Evolutionary conservation across 2,888 invertebrate genomes (phyloP).

Genomic region (Cryptocephalus moraei): DNA sequence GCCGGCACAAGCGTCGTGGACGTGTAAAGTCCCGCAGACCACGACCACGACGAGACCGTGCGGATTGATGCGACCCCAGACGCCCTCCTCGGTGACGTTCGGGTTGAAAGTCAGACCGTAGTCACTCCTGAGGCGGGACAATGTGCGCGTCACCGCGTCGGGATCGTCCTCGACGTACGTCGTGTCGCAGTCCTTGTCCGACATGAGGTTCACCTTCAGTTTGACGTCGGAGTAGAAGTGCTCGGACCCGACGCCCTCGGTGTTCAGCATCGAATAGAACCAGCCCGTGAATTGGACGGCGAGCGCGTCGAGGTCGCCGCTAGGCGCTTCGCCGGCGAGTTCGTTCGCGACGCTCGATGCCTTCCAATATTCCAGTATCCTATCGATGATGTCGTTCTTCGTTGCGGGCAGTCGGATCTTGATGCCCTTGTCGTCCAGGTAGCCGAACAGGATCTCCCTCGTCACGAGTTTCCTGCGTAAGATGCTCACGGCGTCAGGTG

Average conservation of each 20-base stretch:
- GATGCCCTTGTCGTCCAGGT: slow-evolving; percentile 41
- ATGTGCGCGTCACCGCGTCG: slow-evolving; percentile 30
- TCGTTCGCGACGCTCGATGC: not conserved
- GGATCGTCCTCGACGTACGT: slow-evolving; percentile 27
- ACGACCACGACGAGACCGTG: slow-evolving; percentile 53
- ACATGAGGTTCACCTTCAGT: slow-evolving; percentile 29
- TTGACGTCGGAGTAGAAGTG: slow-evolving; percentile 49
- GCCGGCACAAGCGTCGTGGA: slow-evolving; percentile 42
- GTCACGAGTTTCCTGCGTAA: slow-evolving; percentile 44
- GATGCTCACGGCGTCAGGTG: slow-evolving; percentile 38
- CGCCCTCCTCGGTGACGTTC: slow-evolving; percentile 46
- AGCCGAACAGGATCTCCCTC: slow-evolving; percentile 44
- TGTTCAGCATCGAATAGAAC: slow-evolving; percentile 45
- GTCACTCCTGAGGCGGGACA: slow-evolving; percentile 34
- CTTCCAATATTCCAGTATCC: slow-evolving; percentile 40
- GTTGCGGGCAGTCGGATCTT: slow-evolving; percentile 39
- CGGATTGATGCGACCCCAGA: slow-evolving; percentile 46
- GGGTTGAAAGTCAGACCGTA: slow-evolving; percentile 49
- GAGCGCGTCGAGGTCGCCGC: slow-evolving; percentile 33
- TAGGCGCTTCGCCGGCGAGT: not conserved
- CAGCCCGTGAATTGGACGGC: slow-evolving; percentile 48
- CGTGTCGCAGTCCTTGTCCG: slow-evolving; percentile 20
- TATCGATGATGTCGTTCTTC: slow-evolving; percentile 41
- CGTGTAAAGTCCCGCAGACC: slow-evolving; percentile 54
- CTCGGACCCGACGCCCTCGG: slow-evolving; percentile 33